Percentiles rank a stretch among this genome's conserved stretches.
Conservation (phyloP, 2,113 vertebrate genomes). For the Sturnus vulgaris region DNA sequence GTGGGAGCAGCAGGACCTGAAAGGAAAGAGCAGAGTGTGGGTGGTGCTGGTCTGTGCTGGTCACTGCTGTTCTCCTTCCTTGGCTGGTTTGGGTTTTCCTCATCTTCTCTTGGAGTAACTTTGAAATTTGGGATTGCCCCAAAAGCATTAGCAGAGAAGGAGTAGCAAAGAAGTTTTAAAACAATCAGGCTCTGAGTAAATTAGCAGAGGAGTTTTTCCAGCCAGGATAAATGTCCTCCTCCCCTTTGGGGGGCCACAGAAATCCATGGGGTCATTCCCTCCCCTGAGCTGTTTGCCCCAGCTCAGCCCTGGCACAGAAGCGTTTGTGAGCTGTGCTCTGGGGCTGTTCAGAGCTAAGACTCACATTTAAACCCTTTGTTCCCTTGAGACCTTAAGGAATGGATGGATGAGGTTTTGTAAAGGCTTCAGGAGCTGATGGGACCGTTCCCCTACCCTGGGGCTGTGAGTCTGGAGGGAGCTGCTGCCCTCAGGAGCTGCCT, state of each 20-base stretch:
- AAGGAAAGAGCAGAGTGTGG: neutral
- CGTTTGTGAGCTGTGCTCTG: neutral
- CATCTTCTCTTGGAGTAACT: neutral
- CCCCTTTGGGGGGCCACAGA: neutral
- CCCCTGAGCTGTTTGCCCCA: accelerated
- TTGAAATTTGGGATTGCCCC: neutral
- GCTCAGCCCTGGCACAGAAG: neutral
- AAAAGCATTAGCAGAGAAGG: neutral
- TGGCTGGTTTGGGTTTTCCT: neutral
- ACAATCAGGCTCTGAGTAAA: neutral
- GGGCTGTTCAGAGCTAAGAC: neutral
- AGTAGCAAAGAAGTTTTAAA: neutral
- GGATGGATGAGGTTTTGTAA: neutral
- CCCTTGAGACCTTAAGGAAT: neutral
- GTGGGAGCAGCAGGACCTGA: neutral
- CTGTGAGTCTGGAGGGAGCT: neutral
- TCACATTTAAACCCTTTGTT: neutral
- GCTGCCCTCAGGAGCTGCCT: neutral
- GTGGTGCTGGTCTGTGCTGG: neutral
- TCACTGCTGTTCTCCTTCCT: neutral
- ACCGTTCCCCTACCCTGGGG: neutral
- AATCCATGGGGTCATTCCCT: neutral
- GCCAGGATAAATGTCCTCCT: neutral
- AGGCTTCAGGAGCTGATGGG: neutral
- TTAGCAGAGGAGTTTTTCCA: neutral